Conservation (phyloP, 2,113 vertebrate species). For the Ochotona princeps region DNA sequence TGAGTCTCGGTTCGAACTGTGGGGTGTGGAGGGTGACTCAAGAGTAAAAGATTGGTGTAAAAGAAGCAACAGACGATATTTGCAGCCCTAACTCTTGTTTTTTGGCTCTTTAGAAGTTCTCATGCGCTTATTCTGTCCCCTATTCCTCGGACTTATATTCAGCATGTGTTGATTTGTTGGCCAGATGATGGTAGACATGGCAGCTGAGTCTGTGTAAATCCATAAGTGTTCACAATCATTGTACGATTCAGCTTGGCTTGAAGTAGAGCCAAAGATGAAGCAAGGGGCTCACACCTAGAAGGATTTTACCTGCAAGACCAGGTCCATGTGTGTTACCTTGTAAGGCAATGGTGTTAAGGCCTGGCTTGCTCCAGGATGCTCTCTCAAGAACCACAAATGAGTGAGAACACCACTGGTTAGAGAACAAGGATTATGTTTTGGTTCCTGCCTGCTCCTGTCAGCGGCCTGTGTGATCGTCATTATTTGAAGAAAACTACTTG, state of each 20-base stretch:
- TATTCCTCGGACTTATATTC: background rate
- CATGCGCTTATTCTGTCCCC: background rate
- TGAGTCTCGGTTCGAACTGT: background rate
- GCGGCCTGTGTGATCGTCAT: background rate
- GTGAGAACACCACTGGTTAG: background rate
- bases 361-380: background rate
- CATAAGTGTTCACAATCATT: background rate
- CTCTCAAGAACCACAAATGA: conserved; percentile 43
- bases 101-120: background rate
- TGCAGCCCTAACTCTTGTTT: background rate
- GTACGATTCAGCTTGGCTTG: conserved; percentile 47
- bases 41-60: conserved; percentile 28
- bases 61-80: background rate
- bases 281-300: conserved; percentile 56
- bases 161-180: background rate
- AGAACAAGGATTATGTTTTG: background rate
- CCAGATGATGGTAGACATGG: background rate
- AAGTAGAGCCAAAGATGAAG: background rate
- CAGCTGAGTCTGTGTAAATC: background rate
- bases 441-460: conserved; percentile 55
- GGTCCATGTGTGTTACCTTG: conserved; percentile 52
- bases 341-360: background rate
- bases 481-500: conserved; percentile 58
- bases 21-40: conserved; percentile 42
- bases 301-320: conserved; percentile 58